These are phyloP conservation scores for Fissipunctia ypsillon DNA, from an alignment of 2,888 invertebrate genomes.

Conservation along the genomic window DNA sequence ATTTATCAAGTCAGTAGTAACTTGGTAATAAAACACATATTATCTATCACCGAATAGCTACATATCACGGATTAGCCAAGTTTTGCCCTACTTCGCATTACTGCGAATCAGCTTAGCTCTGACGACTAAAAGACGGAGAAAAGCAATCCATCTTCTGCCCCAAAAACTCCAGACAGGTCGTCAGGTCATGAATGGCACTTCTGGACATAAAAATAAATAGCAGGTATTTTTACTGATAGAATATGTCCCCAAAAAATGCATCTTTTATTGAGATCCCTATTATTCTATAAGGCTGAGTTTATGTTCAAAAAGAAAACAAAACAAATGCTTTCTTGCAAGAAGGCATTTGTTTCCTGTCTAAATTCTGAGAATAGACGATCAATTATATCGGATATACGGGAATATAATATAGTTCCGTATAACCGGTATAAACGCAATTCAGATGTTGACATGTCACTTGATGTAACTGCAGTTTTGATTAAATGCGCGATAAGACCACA, in stretches of 20 bases:
- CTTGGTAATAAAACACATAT: too few relatives aligned
- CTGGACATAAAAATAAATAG: too few relatives aligned
- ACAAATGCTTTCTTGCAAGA: background rate
- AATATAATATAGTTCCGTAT: too few relatives aligned
- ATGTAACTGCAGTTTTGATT: background rate
- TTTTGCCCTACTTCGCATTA: too few relatives aligned
- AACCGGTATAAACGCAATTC: conserved; percentile 13
- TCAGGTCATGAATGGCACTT: too few relatives aligned
- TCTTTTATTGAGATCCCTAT: background rate
- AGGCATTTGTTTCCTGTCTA: too few relatives aligned
- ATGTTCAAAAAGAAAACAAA: background rate
- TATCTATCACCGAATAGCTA: too few relatives aligned
- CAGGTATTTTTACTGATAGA: too few relatives aligned
- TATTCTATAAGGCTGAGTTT: background rate
- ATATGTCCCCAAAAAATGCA: background rate
- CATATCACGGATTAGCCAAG: too few relatives aligned
- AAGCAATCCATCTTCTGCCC: background rate
- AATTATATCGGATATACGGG: background rate
- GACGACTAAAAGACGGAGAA: background rate
- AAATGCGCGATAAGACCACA: background rate
- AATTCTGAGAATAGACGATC: background rate
- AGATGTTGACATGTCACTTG: background rate
- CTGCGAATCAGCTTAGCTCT: background rate
- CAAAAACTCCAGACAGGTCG: background rate
- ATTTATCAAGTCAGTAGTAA: too few relatives aligned